A percentile compares a stretch with the other conserved stretches of the same genome.
phyloP scores from a whole-genome alignment of 2,888 invertebrate species.

The Lacanobia oleracea region DNA sequence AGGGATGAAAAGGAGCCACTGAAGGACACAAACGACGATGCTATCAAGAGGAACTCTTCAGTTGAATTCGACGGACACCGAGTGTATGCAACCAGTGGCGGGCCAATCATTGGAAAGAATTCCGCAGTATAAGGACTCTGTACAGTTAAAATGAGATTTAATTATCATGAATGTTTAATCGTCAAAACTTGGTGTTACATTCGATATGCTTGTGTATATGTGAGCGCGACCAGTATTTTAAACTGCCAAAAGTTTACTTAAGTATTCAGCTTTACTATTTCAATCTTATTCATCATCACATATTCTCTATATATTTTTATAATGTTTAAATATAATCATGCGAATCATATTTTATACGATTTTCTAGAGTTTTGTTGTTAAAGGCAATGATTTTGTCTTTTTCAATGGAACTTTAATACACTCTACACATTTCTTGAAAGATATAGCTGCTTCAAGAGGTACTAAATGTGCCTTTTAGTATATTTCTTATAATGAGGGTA shows the following conservation, averaged over 20 bases:
- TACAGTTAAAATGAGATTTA: constrained; percentile 39
- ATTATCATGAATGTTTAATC: constrained; percentile 54
- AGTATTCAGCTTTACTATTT: constrained; percentile 79
- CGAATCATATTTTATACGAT: constrained; percentile 55
- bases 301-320: constrained; percentile 71
- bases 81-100: constrained; percentile 95
- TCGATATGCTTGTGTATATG: constrained; percentile 83
- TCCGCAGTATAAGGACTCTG: constrained; percentile 93
- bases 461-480: constrained; percentile 86
- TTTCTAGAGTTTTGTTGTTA: constrained; percentile 37
- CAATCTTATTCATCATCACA: constrained; percentile 69
- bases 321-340: constrained; percentile 54
- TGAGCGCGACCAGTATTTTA: constrained; percentile 87
- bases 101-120: constrained; percentile 96
- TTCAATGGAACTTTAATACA: constrained; percentile 44
- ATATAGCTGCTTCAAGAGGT: constrained; percentile 80
- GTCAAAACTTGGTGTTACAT: constrained; percentile 58
- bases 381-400: constrained; percentile 29
- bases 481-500: constrained; percentile 85
- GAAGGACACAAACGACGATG: constrained; percentile 92
- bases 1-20: constrained; percentile 96
- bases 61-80: constrained; percentile 96
- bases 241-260: constrained; percentile 86
- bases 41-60: constrained; percentile 94
- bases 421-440: constrained; percentile 56